phyloP scores from a whole-genome alignment of 2,113 vertebrate species.

The Saiga tatarica region DNA sequence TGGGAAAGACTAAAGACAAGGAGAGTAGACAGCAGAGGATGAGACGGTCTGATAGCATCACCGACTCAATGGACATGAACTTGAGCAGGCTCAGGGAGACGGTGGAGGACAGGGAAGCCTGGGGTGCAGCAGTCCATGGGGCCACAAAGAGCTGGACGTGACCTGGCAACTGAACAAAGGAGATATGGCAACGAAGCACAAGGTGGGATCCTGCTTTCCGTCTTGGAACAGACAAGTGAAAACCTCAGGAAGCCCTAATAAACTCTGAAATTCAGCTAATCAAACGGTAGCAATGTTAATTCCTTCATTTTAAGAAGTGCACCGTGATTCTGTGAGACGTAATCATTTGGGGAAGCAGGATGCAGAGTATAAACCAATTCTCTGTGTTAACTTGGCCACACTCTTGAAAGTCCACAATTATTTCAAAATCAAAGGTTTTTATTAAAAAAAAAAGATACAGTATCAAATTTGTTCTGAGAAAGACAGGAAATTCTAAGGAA shows the following conservation, averaged over 20 bases:
- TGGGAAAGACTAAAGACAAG: not conserved
- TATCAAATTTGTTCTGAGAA: not conserved
- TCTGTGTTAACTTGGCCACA: not conserved
- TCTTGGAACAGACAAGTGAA: not conserved
- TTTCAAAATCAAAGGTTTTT: not conserved
- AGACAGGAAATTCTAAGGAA: not conserved
- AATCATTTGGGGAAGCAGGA: not conserved
- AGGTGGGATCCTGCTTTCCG: too few species aligned
- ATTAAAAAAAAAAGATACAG: not conserved
- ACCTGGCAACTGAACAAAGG: not conserved
- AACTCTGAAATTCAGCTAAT: not conserved
- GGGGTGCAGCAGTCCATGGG: not conserved
- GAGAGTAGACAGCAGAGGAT: not conserved
- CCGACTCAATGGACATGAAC: not conserved
- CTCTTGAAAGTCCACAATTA: not conserved
- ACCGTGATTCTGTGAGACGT: fast-evolving
- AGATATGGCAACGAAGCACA: fast-evolving
- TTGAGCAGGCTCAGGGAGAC: not conserved
- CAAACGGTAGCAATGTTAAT: not conserved
- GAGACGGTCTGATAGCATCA: not conserved
- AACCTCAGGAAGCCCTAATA: not conserved
- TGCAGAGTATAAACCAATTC: not conserved
- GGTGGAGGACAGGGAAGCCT: not conserved
- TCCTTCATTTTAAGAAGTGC: not conserved
- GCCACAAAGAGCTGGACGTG: not conserved